Evolutionary conservation across 2,797 vertebrate genomes (phyloP).

Genomic region (Hippopotamyrus pictus): DNA sequence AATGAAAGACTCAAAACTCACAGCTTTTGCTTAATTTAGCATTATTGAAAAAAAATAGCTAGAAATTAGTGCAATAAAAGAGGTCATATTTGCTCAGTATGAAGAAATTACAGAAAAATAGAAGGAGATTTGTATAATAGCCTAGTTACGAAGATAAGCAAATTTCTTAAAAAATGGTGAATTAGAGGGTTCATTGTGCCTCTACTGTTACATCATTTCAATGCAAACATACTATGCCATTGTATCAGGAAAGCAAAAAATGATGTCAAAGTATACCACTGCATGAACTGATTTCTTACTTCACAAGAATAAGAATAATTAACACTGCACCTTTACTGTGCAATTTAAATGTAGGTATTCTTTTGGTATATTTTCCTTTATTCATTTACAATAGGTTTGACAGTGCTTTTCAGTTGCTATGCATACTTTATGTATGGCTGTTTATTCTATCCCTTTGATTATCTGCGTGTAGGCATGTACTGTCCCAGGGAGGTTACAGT

Average conservation of each 20-base stretch:
- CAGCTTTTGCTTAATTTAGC: not conserved
- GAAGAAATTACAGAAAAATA: not conserved
- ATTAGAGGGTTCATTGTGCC: not conserved
- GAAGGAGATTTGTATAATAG: not conserved
- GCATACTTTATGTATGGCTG: not conserved
- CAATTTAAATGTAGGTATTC: not conserved
- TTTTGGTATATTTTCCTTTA: not conserved
- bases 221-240: not conserved
- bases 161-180: not conserved
- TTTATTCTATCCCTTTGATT: not conserved
- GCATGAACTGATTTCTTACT: not conserved
- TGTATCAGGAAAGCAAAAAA: not conserved
- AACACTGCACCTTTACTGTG: not conserved
- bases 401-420: not conserved
- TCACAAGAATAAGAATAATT: not conserved
- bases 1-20: not conserved
- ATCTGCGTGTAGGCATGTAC: not conserved
- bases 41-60: not conserved
- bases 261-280: not conserved
- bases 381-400: not conserved
- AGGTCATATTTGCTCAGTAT: not conserved
- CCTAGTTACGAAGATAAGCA: not conserved
- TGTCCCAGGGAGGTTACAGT: not conserved
- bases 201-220: not conserved
- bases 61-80: not conserved